phyloP scores from a whole-genome alignment of 2,888 invertebrate genomes.

The Polydrusus tereticollis region DNA sequence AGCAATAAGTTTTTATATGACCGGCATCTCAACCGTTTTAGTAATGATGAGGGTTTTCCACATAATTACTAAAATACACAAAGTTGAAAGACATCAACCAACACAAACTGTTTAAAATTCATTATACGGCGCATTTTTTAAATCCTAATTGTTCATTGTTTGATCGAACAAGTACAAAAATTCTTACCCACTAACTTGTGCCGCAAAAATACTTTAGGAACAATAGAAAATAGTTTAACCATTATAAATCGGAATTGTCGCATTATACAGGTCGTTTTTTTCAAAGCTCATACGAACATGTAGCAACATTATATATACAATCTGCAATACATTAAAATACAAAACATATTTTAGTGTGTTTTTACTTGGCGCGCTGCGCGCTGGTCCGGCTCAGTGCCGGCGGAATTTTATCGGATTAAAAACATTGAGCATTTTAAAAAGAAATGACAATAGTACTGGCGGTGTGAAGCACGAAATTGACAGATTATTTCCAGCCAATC shows the following conservation, averaged over 20 bases:
- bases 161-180: slow-evolving; percentile 34
- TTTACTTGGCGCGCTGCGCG: slow-evolving; percentile 9
- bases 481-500: no score
- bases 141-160: slow-evolving; percentile 46
- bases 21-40: background rate
- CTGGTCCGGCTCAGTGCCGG: slow-evolving; percentile 23
- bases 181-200: slow-evolving; percentile 16
- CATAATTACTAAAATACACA: slow-evolving; percentile 27
- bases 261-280: slow-evolving; percentile 46
- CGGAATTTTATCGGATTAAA: background rate
- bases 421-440: no score
- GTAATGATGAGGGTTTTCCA: slow-evolving; percentile 13
- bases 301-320: slow-evolving; percentile 44
- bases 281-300: slow-evolving; percentile 23
- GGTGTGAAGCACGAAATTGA: no score
- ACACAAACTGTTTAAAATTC: slow-evolving; percentile 34
- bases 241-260: slow-evolving; percentile 45
- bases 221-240: slow-evolving; percentile 47
- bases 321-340: slow-evolving; percentile 45
- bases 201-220: slow-evolving; percentile 33
- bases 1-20: background rate
- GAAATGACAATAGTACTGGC: no score
- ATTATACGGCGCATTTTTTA: slow-evolving; percentile 26
- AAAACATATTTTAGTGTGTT: slow-evolving; percentile 32
- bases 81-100: slow-evolving; percentile 29